phyloP scores from a whole-genome alignment of 1,140 invertebrate species.

The Hyles euphorbiae region DNA sequence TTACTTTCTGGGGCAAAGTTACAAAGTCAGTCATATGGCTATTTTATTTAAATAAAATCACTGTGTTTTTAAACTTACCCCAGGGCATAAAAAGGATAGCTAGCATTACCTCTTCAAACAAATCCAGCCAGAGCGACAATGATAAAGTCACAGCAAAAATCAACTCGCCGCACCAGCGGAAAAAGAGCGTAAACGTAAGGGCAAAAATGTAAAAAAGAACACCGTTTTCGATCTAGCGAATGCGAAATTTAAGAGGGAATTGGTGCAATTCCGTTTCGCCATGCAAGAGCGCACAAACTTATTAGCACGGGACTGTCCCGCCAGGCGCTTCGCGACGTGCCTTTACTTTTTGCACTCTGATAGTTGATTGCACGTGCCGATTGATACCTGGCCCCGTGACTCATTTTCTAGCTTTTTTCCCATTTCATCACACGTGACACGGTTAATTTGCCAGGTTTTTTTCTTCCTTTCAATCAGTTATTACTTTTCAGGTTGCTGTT shows the following conservation, averaged over 20 bases:
- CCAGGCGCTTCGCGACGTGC: slow-evolving; percentile 34
- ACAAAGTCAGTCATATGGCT: not conserved
- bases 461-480: no score
- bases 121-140: not conserved
- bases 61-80: no score
- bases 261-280: slow-evolving; percentile 53
- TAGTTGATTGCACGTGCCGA: slow-evolving; percentile 48
- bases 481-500: no score
- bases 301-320: slow-evolving; percentile 36
- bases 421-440: no score
- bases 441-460: no score
- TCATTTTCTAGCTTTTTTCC: slow-evolving; percentile 28
- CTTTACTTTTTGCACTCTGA: slow-evolving; percentile 54
- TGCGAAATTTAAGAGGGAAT: slow-evolving; percentile 62
- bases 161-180: slow-evolving; percentile 1
- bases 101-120: not conserved
- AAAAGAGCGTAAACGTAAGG: slow-evolving; percentile 8
- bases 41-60: not conserved
- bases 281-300: slow-evolving; percentile 66
- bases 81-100: no score
- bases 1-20: not conserved
- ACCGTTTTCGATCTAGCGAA: slow-evolving; percentile 41
- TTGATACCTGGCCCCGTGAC: slow-evolving; percentile 43
- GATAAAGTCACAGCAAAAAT: no score
- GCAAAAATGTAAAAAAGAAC: slow-evolving; percentile 23